phyloP scores from a whole-genome alignment of 2,888 invertebrate species.

The Pyrrhosoma nymphula region DNA sequence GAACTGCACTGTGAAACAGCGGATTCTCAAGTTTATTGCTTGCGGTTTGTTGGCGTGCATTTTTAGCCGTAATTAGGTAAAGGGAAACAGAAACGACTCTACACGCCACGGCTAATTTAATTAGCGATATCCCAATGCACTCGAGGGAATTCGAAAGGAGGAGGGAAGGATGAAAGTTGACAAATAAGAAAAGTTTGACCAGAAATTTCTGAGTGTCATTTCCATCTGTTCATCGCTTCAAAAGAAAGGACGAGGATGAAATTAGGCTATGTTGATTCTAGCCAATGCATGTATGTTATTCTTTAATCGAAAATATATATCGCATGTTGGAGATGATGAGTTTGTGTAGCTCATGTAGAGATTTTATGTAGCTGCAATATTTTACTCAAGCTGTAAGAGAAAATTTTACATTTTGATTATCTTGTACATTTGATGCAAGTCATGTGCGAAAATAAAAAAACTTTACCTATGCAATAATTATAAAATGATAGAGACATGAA shows the following conservation, averaged over 20 bases:
- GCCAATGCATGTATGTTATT: too few relatives aligned
- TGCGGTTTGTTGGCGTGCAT: not conserved
- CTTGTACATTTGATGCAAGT: too few relatives aligned
- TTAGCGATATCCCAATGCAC: not conserved
- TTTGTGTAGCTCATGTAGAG: too few relatives aligned
- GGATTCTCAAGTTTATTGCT: not conserved
- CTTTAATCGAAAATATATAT: too few relatives aligned
- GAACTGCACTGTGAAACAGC: not conserved
- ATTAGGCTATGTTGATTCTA: not conserved
- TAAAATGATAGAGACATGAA: too few relatives aligned
- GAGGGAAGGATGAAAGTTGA: too few relatives aligned
- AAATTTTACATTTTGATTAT: too few relatives aligned
- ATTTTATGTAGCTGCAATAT: too few relatives aligned
- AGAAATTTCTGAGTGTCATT: not conserved
- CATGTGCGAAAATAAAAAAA: too few relatives aligned
- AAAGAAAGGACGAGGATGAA: not conserved
- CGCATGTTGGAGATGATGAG: too few relatives aligned
- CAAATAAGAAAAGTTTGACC: not conserved
- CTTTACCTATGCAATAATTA: too few relatives aligned
- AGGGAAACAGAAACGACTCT: not conserved
- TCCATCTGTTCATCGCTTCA: not conserved
- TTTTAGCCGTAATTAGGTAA: not conserved
- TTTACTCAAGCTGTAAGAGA: too few relatives aligned
- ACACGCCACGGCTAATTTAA: not conserved
- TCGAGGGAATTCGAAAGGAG: not conserved